A percentile compares a stretch with the other conserved stretches of the same genome.
Conservation (phyloP, 2,113 vertebrate genomes). For the Brachyistius frenatus region DNA sequence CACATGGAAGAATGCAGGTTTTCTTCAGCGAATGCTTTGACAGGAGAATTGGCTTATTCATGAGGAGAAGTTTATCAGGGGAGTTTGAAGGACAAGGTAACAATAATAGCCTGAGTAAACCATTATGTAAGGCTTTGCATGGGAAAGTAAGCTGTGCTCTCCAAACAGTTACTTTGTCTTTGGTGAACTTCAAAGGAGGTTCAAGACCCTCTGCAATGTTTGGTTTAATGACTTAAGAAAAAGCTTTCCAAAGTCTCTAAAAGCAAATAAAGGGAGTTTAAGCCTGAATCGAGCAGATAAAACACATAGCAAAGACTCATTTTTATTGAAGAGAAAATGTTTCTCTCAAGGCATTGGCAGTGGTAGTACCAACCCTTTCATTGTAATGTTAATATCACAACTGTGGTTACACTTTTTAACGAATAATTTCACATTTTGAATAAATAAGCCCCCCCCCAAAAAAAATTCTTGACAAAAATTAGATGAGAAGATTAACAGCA, state of each 20-base stretch:
- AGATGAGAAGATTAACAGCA: background rate
- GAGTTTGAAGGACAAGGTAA: constrained; percentile 68
- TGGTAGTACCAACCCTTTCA: background rate
- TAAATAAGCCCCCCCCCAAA: background rate
- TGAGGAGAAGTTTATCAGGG: constrained; percentile 51
- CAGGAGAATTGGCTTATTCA: constrained; percentile 65
- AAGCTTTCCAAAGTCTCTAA: constrained; percentile 55
- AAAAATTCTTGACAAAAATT: background rate
- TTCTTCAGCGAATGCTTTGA: constrained; percentile 56
- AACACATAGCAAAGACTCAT: constrained; percentile 15
- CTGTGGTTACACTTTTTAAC: constrained; percentile 10
- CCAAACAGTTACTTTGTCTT: constrained; percentile 48
- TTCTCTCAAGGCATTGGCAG: constrained; percentile 4
- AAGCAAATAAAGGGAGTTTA: constrained; percentile 45
- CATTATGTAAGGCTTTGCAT: constrained; percentile 54
- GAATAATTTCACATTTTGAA: constrained; percentile 4
- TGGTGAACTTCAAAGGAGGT: constrained; percentile 63
- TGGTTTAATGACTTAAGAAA: constrained; percentile 54
- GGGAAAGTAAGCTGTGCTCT: constrained; percentile 50
- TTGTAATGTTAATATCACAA: constrained; percentile 3
- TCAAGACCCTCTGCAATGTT: constrained; percentile 45
- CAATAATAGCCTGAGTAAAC: constrained; percentile 65
- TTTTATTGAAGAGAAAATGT: constrained; percentile 35
- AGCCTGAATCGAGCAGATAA: constrained; percentile 29
- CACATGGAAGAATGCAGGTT: constrained; percentile 70